phyloP scores from a whole-genome alignment of 2,797 vertebrate species.

The Carduelis carduelis region DNA sequence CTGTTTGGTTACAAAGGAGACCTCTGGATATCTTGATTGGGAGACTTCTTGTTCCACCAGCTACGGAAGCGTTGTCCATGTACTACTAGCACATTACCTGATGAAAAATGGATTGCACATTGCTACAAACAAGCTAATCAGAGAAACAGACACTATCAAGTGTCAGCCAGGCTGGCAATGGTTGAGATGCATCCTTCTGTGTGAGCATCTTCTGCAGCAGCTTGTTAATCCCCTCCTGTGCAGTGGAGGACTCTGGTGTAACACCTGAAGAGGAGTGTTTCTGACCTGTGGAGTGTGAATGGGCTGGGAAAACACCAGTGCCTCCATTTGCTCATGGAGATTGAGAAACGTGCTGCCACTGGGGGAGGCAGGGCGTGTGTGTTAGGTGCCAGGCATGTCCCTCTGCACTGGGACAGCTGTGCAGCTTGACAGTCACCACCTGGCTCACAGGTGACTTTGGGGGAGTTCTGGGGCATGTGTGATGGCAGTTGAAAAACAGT shows the following conservation, averaged over 20 bases:
- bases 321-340: background rate
- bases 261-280: background rate
- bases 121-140: background rate
- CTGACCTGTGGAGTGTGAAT: background rate
- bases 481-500: background rate
- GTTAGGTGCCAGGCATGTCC: fast-evolving
- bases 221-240: background rate
- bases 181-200: background rate
- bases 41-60: background rate
- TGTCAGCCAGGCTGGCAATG: background rate
- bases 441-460: background rate
- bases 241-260: background rate
- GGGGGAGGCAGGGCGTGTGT: background rate
- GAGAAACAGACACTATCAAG: background rate
- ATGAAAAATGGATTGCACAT: background rate
- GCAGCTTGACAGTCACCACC: fast-evolving
- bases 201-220: background rate
- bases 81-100: background rate
- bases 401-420: fast-evolving
- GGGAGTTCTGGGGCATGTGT: fast-evolving
- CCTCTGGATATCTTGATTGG: background rate
- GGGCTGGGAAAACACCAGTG: background rate
- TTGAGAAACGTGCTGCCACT: fast-evolving
- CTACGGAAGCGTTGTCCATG: background rate
- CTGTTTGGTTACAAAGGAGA: background rate